These are phyloP conservation scores for Lasioglossum baleicum DNA, from an alignment of 1,140 invertebrate genomes.

Conservation along the genomic window DNA sequence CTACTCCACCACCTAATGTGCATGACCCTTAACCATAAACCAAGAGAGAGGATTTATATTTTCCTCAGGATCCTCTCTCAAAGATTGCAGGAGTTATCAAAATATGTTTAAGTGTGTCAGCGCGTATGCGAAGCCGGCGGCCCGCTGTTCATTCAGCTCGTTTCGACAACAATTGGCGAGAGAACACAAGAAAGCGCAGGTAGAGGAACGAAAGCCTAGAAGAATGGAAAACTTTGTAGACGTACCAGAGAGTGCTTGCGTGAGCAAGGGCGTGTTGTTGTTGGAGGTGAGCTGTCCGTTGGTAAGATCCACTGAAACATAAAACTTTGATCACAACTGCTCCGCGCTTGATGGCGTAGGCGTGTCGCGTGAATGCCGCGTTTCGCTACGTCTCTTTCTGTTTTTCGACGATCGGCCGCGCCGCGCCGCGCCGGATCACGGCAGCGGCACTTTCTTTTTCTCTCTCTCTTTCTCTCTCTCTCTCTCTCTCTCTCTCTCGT, in stretches of 20 bases:
- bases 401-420: slow-evolving; percentile 1
- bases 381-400: slow-evolving; percentile 18
- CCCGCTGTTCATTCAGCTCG: background rate
- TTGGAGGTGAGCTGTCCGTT: slow-evolving; percentile 96
- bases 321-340: slow-evolving; percentile 77
- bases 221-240: slow-evolving; percentile 55
- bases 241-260: slow-evolving; percentile 96
- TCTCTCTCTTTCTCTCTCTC: too few species aligned
- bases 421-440: background rate
- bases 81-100: too few species aligned
- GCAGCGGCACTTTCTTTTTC: too few species aligned
- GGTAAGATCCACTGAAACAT: slow-evolving; percentile 94
- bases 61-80: too few species aligned
- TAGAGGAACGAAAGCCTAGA: slow-evolving; percentile 41
- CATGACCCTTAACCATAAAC: too few species aligned
- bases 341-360: slow-evolving; percentile 39
- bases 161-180: slow-evolving; percentile 6
- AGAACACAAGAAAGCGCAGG: slow-evolving; percentile 41
- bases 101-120: too few species aligned
- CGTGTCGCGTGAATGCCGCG: slow-evolving; percentile 17
- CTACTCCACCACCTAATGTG: too few species aligned
- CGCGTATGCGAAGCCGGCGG: too few species aligned
- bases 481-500: too few species aligned
- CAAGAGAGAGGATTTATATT: too few species aligned
- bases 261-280: slow-evolving; percentile 95